Percentiles rank a stretch among this genome's conserved stretches.
Evolutionary conservation across 2,888 invertebrate genomes (phyloP).

Genomic region (Brenthis daphne): DNA sequence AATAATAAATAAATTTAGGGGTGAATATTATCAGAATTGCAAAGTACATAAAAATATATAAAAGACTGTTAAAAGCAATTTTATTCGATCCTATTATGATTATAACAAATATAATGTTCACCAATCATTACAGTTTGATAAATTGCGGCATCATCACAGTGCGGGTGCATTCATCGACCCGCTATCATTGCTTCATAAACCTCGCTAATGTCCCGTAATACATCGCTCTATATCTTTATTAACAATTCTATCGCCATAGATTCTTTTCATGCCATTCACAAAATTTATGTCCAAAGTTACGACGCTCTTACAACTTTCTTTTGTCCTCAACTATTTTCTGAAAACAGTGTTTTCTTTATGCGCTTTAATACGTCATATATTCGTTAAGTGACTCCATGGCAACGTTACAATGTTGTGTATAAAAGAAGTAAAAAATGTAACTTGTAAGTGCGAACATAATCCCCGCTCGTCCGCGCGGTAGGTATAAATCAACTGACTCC

Average conservation of each 20-base stretch:
- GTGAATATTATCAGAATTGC: no score
- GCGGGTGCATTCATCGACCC: constrained; percentile 68
- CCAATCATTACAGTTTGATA: constrained; percentile 48
- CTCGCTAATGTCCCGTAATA: constrained; percentile 77
- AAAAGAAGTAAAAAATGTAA: constrained; percentile 67
- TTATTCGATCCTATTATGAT: neutral
- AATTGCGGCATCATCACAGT: constrained; percentile 50
- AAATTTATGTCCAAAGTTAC: constrained; percentile 76
- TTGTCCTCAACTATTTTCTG: constrained; percentile 77
- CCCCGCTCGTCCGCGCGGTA: constrained; percentile 60
- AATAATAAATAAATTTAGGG: no score
- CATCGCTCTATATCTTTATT: constrained; percentile 80
- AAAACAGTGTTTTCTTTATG: constrained; percentile 81
- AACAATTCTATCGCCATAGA: constrained; percentile 77
- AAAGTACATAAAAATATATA: neutral
- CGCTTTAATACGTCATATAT: constrained; percentile 78
- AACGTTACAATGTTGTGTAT: constrained; percentile 74
- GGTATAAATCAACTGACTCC: constrained; percentile 73
- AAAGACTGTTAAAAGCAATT: neutral
- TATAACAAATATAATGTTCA: constrained; percentile 6
- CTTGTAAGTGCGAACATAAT: constrained; percentile 66
- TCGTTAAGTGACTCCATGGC: constrained; percentile 70
- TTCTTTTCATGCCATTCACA: constrained; percentile 73
- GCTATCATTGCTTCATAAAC: constrained; percentile 68
- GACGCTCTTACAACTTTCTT: constrained; percentile 76